Evolutionary conservation across 2,113 vertebrate genomes (phyloP).

Genomic region (Trogon melanurus): DNA sequence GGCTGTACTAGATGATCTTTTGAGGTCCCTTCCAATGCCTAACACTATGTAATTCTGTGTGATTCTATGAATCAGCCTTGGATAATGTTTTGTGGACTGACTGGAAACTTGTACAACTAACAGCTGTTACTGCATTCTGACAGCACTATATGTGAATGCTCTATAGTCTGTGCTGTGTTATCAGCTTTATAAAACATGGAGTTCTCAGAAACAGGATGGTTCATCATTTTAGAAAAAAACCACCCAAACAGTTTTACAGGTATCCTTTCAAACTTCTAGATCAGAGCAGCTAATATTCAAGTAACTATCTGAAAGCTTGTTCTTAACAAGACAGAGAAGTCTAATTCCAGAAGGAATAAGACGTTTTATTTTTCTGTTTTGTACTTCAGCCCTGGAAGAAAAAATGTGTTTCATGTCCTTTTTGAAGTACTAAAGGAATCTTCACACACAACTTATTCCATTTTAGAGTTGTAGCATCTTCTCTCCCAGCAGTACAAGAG

Average conservation of each 20-base stretch:
- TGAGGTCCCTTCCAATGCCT: no score
- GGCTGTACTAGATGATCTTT: no score
- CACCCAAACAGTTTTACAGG: neutral
- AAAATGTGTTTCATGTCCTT: neutral
- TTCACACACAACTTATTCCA: neutral
- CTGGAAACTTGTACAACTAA: neutral
- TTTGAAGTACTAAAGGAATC: neutral
- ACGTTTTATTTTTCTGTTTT: neutral
- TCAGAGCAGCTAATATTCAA: neutral
- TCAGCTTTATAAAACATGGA: neutral
- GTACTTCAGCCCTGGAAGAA: neutral
- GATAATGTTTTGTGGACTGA: neutral
- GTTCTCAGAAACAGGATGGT: neutral
- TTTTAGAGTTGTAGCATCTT: neutral
- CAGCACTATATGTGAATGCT: neutral
- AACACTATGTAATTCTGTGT: no score
- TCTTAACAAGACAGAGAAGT: neutral
- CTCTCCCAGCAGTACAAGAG: neutral
- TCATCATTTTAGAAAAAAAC: neutral
- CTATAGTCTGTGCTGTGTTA: neutral
- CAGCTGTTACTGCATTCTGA: neutral
- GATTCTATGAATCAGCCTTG: neutral
- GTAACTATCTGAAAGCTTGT: neutral
- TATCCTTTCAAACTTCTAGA: neutral
- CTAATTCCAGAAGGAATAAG: neutral